Evolutionary conservation across 2,888 invertebrate genomes (phyloP), one percentile per base, ranked within the genome.

Genomic region (Chalcosyrphus nemorum): DNA sequence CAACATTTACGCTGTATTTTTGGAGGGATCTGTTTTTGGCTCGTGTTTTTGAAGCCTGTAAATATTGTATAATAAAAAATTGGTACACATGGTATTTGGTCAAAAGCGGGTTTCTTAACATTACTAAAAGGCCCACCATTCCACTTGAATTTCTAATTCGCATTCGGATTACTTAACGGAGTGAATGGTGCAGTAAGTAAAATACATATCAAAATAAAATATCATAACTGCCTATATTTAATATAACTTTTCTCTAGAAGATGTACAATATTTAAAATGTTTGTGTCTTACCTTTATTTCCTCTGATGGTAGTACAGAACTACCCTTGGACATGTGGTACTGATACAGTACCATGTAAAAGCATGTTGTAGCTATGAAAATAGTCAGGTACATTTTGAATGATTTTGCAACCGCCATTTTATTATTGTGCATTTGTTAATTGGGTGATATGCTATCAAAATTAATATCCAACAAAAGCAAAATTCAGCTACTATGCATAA

Each of bases 321-420:
- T 91, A 81, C 91, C 92, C 81, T 92, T 93, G 85, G 94, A 93
- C 89, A 94, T 91, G 88, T 94, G 94, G 89, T 94, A 94, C 90
- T 94, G 94, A 89, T 94, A 94, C 88, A 94, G 92, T 78, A 90
- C 89, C 91, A 91, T 91, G 87, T 94, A 92, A 88, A 94, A 92
- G 89, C 93, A 94, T 86, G 93, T 92, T 88, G 94, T 93, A 86
- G 91, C 91, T 89, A 94, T 90, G 89, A 94, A 92, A 90, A 94
- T 93, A 88, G 94, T 92, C 91, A 94, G 92, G 92, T 94, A 94
- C 93, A 94, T 93, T 92, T 94, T 94, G 89, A 93, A 92, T 88
- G 93, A 93, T 89, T 93, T 92, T 90, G 92, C 93, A 92, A 94
- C 81, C 63, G 89, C 89, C 91, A 90, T 90, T 86, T 89, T 90